Evolutionary conservation across 1,140 invertebrate species (phyloP).

Genomic region (Drosophila pectinifera): DNA sequence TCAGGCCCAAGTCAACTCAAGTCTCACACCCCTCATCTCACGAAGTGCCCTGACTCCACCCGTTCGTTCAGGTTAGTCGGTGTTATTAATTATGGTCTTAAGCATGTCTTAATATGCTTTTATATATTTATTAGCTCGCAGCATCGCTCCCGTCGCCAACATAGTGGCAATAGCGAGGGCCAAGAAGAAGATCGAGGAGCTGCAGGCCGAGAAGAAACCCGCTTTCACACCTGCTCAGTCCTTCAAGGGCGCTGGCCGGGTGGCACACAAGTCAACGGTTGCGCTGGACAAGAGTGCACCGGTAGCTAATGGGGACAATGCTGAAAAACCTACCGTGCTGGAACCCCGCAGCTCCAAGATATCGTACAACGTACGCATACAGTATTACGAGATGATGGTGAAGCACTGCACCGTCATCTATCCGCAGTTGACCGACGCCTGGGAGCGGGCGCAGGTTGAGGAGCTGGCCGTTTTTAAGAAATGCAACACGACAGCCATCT

Average conservation of each 20-base stretch:
- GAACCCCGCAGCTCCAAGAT: slow-evolving; percentile 92
- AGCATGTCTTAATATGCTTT: background rate
- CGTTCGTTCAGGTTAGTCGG: slow-evolving; percentile 46
- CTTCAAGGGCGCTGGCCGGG: slow-evolving; percentile 88
- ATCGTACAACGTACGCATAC: slow-evolving; percentile 92
- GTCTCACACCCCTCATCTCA: slow-evolving; percentile 73
- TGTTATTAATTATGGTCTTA: background rate
- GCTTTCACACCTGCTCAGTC: slow-evolving; percentile 89
- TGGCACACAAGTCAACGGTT: slow-evolving; percentile 87
- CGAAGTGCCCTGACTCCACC: slow-evolving; percentile 65
- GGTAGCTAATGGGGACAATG: slow-evolving; percentile 24
- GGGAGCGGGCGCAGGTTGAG: slow-evolving; percentile 90
- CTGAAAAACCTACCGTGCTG: slow-evolving; percentile 87
- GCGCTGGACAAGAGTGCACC: slow-evolving; percentile 61
- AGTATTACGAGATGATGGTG: slow-evolving; percentile 94
- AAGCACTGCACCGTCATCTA: slow-evolving; percentile 94
- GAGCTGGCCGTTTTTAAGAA: slow-evolving; percentile 92
- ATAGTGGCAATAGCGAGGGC: slow-evolving; percentile 87
- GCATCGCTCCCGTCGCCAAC: slow-evolving; percentile 88
- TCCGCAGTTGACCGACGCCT: slow-evolving; percentile 89
- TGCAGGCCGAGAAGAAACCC: slow-evolving; percentile 83
- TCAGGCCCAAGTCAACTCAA: slow-evolving; percentile 51
- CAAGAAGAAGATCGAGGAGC: slow-evolving; percentile 86
- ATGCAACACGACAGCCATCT: slow-evolving; percentile 91
- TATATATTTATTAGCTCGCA: slow-evolving; percentile 61